A percentile compares a stretch with the other conserved stretches of the same genome.
These are phyloP conservation scores for Mormyrus lacerda DNA, from an alignment of 2,113 vertebrate genomes.

Conservation along the genomic window DNA sequence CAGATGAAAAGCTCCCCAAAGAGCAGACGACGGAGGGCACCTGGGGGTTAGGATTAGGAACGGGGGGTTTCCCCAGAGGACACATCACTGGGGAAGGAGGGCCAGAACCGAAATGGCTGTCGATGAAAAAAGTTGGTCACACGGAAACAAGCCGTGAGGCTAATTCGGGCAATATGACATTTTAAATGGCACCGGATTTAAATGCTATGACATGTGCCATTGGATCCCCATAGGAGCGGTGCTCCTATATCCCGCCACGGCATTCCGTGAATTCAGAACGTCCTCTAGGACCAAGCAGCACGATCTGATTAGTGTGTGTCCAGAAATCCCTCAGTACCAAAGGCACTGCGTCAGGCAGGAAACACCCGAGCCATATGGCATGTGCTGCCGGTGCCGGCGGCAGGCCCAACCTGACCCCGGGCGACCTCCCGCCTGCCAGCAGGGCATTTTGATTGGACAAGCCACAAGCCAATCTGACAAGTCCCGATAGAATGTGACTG, in stretches of 20 bases:
- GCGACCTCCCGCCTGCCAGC: neutral
- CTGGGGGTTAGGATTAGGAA: neutral
- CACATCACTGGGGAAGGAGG: neutral
- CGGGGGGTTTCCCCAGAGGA: neutral
- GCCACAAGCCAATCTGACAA: neutral
- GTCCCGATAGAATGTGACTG: neutral
- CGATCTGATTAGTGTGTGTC: neutral
- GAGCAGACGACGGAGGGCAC: neutral
- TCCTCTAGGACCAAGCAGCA: neutral
- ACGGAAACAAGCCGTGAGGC: neutral
- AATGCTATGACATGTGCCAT: neutral
- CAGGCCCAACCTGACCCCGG: neutral
- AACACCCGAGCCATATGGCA: neutral
- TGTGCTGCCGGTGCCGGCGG: neutral
- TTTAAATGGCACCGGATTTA: neutral
- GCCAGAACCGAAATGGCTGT: neutral
- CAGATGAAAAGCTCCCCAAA: neutral
- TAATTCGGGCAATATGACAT: neutral
- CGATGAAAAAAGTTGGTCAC: neutral
- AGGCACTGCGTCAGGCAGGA: neutral
- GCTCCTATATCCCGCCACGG: neutral
- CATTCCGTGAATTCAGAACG: neutral
- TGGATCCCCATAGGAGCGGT: neutral
- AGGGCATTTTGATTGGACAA: neutral
- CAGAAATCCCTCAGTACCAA: neutral